Percentiles rank a stretch among this genome's conserved stretches.
phyloP scores from a whole-genome alignment of 2,888 invertebrate genomes.

The Epirrita christyi region DNA sequence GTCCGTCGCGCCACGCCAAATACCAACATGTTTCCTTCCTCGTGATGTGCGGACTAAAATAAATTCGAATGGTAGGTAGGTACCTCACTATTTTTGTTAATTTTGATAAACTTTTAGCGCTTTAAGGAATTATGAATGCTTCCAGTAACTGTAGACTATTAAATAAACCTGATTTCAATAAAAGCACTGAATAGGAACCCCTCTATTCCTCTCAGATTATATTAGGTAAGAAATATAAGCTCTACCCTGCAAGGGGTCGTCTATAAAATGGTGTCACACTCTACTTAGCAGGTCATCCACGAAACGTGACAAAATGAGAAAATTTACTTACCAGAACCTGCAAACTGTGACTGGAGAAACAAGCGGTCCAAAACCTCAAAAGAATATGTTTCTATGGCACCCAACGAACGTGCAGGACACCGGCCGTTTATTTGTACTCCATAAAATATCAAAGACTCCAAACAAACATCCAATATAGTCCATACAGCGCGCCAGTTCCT shows the following conservation, averaged over 20 bases:
- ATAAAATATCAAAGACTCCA: background rate
- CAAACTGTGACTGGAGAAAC: background rate
- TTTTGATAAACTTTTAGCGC: too few relatives aligned
- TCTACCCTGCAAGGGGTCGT: too few relatives aligned
- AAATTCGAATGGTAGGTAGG: background rate
- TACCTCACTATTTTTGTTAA: too few relatives aligned
- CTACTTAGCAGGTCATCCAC: background rate
- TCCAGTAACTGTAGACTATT: too few relatives aligned
- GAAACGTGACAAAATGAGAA: background rate
- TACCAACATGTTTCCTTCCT: conserved; percentile 83
- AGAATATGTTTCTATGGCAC: background rate
- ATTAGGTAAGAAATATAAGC: too few relatives aligned
- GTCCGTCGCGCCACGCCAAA: conserved; percentile 70
- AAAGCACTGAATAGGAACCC: too few relatives aligned
- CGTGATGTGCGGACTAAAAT: conserved; percentile 49
- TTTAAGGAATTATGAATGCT: too few relatives aligned
- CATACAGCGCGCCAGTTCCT: conserved; percentile 28
- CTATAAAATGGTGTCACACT: too few relatives aligned
- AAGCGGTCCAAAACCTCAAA: background rate
- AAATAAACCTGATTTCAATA: too few relatives aligned
- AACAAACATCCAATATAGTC: conserved; percentile 24
- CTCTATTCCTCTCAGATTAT: background rate
- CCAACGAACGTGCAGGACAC: background rate
- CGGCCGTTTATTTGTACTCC: background rate
- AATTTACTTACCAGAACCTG: background rate